phyloP scores from a whole-genome alignment of 2,797 vertebrate genomes.

The Gallinago stenura region DNA sequence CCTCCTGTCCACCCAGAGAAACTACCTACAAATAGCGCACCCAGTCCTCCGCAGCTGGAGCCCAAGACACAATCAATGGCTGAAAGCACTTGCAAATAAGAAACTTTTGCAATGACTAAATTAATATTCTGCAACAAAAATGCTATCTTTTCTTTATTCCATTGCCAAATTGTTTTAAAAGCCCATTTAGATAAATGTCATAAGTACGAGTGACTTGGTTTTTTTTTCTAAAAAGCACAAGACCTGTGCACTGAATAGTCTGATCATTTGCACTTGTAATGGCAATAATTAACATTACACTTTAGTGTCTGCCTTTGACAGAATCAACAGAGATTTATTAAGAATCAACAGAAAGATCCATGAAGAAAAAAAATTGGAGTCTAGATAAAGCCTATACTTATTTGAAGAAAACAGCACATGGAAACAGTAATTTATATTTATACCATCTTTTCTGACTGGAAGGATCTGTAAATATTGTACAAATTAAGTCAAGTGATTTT shows the following conservation, averaged over 20 bases:
- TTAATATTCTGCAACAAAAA: not conserved
- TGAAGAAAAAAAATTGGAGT: not conserved
- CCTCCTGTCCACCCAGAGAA: not conserved
- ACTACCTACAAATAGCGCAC: not conserved
- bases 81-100: not conserved
- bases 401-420: not conserved
- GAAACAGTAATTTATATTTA: not conserved
- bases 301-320: not conserved
- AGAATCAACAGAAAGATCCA: not conserved
- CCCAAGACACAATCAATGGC: accelerated
- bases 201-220: not conserved
- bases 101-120: not conserved
- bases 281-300: not conserved
- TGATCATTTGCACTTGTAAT: not conserved
- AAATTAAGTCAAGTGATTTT: not conserved
- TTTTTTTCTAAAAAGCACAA: not conserved
- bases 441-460: not conserved
- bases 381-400: not conserved
- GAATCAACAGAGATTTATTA: not conserved
- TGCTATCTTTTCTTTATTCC: not conserved
- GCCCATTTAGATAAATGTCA: not conserved
- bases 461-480: not conserved
- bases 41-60: not conserved
- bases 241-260: not conserved
- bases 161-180: not conserved